A percentile compares a stretch with the other conserved stretches of the same genome.
Conservation (phyloP, 2,797 vertebrate species). For the Dendrocincla tyrannina region DNA sequence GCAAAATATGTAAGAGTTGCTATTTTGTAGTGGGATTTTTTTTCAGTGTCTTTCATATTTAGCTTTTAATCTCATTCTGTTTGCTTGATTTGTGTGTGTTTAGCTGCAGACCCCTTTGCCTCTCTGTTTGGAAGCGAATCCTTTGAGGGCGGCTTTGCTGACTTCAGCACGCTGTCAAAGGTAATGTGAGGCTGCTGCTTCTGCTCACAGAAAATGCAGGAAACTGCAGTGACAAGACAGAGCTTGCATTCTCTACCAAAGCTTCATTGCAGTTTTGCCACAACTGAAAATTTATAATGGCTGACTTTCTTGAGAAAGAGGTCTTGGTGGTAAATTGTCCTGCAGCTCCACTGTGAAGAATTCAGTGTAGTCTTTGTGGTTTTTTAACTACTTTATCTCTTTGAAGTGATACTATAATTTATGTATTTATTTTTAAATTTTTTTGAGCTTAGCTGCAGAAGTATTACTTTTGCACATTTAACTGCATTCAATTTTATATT, state of each 20-base stretch:
- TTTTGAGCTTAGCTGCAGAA: background rate
- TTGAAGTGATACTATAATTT: background rate
- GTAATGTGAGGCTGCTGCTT: constrained; percentile 74
- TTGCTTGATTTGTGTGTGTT: constrained; percentile 17
- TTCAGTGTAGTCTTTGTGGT: background rate
- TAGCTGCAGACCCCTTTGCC: constrained; percentile 89
- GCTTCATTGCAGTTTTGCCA: background rate
- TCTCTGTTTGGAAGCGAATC: constrained; percentile 94
- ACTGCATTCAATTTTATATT: background rate
- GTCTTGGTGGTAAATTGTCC: background rate
- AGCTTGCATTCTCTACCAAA: background rate
- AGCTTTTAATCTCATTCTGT: background rate
- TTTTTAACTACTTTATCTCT: background rate
- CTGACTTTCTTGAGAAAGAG: background rate
- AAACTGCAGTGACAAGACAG: background rate
- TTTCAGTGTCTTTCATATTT: background rate
- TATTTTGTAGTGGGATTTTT: background rate
- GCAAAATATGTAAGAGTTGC: background rate
- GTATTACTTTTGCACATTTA: background rate
- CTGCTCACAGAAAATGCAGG: background rate
- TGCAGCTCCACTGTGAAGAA: background rate
- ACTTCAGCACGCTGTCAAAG: constrained; percentile 92
- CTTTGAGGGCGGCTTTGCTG: constrained; percentile 92
- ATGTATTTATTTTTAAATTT: background rate
- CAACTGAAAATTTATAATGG: background rate